phyloP scores from a whole-genome alignment of 2,888 invertebrate species.

The Julus scanicus region DNA sequence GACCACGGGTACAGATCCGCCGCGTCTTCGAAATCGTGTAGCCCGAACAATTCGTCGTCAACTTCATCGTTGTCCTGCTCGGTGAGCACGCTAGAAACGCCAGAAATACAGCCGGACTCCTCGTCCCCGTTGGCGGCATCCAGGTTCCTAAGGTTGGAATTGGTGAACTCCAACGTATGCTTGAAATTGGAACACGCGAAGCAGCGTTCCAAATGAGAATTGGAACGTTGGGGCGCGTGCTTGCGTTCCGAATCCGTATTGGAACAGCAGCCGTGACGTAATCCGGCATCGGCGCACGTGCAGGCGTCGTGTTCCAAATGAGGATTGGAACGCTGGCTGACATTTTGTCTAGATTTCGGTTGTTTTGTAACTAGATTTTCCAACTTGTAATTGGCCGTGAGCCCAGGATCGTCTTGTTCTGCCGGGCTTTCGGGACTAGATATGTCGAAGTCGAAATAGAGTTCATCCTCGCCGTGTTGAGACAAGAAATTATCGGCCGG shows the following conservation, averaged over 20 bases:
- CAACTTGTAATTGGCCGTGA: background rate
- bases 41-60: background rate
- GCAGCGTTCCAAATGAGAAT: background rate
- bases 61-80: slow-evolving; percentile 53
- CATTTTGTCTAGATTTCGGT: background rate
- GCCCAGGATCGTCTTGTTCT: slow-evolving; percentile 62
- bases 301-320: background rate
- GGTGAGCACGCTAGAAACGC: slow-evolving; percentile 52
- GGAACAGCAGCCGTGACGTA: background rate
- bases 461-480: slow-evolving; percentile 62
- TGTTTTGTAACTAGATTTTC: background rate
- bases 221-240: background rate
- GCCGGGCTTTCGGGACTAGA: slow-evolving; percentile 79
- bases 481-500: background rate
- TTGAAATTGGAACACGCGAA: background rate
- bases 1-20: slow-evolving; percentile 6
- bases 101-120: slow-evolving; percentile 54
- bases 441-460: slow-evolving; percentile 66
- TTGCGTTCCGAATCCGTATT: background rate
- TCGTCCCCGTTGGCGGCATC: slow-evolving; percentile 13
- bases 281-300: background rate
- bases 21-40: background rate
- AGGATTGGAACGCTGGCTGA: background rate
- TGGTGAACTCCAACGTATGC: background rate
- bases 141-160: background rate